Percentiles rank a stretch among this genome's conserved stretches.
phyloP scores from a whole-genome alignment of 2,888 invertebrate genomes.

The Ferdinandea cuprea region DNA sequence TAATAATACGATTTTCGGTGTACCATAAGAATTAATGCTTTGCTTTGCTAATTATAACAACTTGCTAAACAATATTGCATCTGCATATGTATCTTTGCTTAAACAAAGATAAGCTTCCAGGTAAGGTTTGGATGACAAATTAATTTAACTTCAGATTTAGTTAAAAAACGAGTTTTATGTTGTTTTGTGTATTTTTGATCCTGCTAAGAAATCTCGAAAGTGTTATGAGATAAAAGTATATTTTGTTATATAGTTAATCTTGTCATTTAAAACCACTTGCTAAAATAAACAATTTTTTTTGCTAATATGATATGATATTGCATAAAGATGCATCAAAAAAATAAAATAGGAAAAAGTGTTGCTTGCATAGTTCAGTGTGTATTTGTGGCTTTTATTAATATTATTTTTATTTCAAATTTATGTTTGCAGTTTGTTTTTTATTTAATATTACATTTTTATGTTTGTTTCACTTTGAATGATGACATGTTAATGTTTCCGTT shows the following conservation, averaged over 20 bases:
- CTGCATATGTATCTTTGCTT: too few relatives aligned
- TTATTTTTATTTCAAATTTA: constrained; percentile 17
- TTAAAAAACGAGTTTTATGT: too few relatives aligned
- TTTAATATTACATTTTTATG: neutral
- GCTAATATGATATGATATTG: constrained; percentile 29
- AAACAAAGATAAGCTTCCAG: too few relatives aligned
- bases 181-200: too few relatives aligned
- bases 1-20: too few relatives aligned
- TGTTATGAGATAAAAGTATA: constrained; percentile 2
- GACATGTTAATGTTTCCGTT: constrained; percentile 55
- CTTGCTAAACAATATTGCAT: too few relatives aligned
- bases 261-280: constrained; percentile 34
- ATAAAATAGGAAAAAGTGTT: constrained; percentile 29
- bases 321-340: constrained; percentile 17
- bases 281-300: constrained; percentile 19
- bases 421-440: constrained; percentile 28
- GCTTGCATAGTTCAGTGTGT: constrained; percentile 65
- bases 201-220: too few relatives aligned
- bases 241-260: constrained; percentile 32
- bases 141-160: too few relatives aligned
- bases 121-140: too few relatives aligned
- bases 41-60: too few relatives aligned
- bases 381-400: constrained; percentile 40
- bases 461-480: constrained; percentile 63
- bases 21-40: too few relatives aligned